These are phyloP conservation scores for Azemiops feae DNA, from an alignment of 2,113 vertebrate species.

Conservation along the genomic window DNA sequence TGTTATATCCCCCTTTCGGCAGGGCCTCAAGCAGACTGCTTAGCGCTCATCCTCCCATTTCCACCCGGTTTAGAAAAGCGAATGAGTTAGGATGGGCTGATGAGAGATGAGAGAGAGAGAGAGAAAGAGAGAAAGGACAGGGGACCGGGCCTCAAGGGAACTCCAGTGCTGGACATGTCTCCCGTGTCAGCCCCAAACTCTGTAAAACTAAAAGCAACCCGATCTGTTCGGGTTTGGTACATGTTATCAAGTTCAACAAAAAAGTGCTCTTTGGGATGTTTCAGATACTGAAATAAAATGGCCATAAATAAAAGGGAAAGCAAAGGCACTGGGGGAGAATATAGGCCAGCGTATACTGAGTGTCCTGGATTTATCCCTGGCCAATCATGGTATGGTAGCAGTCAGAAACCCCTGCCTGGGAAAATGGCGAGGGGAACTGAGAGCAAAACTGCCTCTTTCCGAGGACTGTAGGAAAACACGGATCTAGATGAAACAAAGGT, in stretches of 20 bases:
- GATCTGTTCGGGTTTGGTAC: neutral
- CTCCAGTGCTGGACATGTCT: neutral
- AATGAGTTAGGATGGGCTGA: neutral
- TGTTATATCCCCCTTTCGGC: neutral
- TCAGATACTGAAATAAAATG: neutral
- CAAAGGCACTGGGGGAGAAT: neutral
- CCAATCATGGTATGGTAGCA: too few species aligned
- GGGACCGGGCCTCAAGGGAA: neutral
- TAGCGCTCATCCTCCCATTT: neutral
- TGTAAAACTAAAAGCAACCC: neutral
- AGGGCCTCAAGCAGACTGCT: neutral
- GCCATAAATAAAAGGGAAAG: neutral
- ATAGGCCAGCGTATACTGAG: too few species aligned
- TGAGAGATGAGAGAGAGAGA: too few species aligned
- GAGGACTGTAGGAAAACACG: neutral
- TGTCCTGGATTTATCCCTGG: neutral
- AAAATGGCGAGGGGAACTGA: too few species aligned
- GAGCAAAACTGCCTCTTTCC: neutral
- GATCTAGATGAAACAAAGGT: neutral
- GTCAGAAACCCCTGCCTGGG: neutral
- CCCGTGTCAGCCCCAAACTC: neutral
- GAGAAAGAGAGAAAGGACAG: neutral
- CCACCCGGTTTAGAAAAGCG: fast-evolving
- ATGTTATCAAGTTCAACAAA: neutral
- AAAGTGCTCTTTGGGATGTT: neutral